Base-by-base conservation (phyloP, 2,888 invertebrate genomes). In the Scaptomyza flava region DNA sequence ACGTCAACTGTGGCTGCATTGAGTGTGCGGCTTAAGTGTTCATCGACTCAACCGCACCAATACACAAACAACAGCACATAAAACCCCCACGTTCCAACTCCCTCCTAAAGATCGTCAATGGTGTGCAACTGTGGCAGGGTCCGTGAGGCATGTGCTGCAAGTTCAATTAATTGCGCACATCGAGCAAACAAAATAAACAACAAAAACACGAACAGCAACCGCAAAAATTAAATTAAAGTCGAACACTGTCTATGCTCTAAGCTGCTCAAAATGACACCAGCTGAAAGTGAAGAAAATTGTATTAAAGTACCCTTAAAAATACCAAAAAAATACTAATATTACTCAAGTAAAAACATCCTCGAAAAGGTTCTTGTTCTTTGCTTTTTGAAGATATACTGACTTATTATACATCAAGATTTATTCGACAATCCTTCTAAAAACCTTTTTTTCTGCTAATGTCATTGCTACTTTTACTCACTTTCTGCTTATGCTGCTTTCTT, bases 161-260 rank as follows among this genome's bases (percentile, higher is more conserved):
- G 90, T 90, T 90, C 90, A 90, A 90, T 90, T 90, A 90, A 90
- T 90, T 90, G 89, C 89, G 87, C 79, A 87, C 86, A 84, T 78
- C 87, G 80, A 82, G 73, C 84, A 84, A 69, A 70, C 76, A 79
- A 76, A 70, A 74, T 74, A 77, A 82, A 74, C 81, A 82, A 79
- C 81, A 80, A 56, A 78, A 77, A 14, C 41, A 63, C 71, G 80
- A 85, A 68, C 74, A 74, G 72, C 80, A 85, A 87, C 89, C 90
- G 70, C 89, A 89, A 81, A 90, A 90, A 90, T 90, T 90, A 89
- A 90, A 90, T 90, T 90, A 90, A 90, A 90, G 88, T 90, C 67
- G 80, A 85, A 74, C 84, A 76, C 50, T 64, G 62, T 64, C 70
- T 65, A 53, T 30, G 31, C 56, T 47, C 42, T 11, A 5, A 48